Evolutionary conservation across 2,888 invertebrate species (phyloP).

Genomic region (Polyommatus iphigenia): DNA sequence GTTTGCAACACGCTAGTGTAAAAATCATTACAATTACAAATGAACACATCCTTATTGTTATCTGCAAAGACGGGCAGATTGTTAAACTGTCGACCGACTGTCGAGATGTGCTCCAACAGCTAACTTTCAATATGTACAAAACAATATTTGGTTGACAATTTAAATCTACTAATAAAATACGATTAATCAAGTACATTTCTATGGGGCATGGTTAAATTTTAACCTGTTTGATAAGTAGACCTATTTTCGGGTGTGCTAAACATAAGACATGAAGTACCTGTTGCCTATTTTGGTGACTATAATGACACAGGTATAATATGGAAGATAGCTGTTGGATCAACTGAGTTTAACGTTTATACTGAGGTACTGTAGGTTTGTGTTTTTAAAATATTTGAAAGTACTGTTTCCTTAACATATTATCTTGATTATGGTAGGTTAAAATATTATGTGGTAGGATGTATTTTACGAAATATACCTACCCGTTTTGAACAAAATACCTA

Average conservation of each 20-base stretch:
- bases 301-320: neutral
- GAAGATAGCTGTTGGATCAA: neutral
- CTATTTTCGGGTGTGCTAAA: neutral
- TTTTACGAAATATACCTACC: no score
- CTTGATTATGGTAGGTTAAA: no score
- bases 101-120: neutral
- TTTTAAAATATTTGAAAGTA: neutral
- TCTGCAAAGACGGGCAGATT: conserved; percentile 3
- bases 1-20: neutral
- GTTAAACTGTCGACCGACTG: neutral
- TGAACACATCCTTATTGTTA: conserved; percentile 14
- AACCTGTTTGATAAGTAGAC: no score
- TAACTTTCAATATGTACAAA: neutral
- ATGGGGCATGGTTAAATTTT: no score
- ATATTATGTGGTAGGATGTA: no score
- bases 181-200: no score
- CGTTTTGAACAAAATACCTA: neutral
- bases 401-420: no score
- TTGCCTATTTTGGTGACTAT: neutral
- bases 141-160: neutral
- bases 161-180: no score
- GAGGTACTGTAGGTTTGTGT: conserved; percentile 7
- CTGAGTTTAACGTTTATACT: neutral
- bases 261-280: neutral
- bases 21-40: conserved; percentile 26